Evolutionary conservation across 1,140 invertebrate species (phyloP).

Genomic region (Heliconius himera): DNA sequence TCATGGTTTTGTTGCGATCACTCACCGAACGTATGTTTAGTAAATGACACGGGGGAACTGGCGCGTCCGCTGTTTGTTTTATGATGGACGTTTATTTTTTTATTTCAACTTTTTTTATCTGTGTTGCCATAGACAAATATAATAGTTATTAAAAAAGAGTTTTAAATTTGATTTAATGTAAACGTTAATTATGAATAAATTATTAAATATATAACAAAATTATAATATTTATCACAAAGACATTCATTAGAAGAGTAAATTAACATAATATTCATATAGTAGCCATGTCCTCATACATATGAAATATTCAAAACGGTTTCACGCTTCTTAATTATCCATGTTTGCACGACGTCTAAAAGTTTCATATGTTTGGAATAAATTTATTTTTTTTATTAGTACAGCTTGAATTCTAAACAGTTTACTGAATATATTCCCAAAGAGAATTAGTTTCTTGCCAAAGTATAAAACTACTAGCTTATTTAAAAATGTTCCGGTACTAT

Average conservation of each 20-base stretch:
- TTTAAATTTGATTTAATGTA: neutral
- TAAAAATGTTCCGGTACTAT: slow-evolving; percentile 13
- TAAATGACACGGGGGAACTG: slow-evolving; percentile 60
- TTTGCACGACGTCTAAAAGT: slow-evolving; percentile 70
- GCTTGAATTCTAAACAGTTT: slow-evolving; percentile 47
- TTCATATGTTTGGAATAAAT: slow-evolving; percentile 58
- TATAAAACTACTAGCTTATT: slow-evolving; percentile 20
- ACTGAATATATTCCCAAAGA: slow-evolving; percentile 31
- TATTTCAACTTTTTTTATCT: slow-evolving; percentile 19
- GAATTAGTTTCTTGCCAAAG: slow-evolving; percentile 32
- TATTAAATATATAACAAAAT: slow-evolving; percentile 13
- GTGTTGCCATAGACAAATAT: neutral
- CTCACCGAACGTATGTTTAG: slow-evolving; percentile 57
- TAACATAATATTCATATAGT: slow-evolving; percentile 73
- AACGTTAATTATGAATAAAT: slow-evolving; percentile 7
- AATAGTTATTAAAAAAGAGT: neutral
- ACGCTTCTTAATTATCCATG: slow-evolving; percentile 77
- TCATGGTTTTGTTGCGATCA: slow-evolving; percentile 66
- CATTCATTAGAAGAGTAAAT: slow-evolving; percentile 73
- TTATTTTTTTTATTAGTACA: slow-evolving; percentile 47
- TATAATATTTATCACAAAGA: slow-evolving; percentile 45
- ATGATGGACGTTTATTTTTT: slow-evolving; percentile 41
- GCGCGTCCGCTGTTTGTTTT: slow-evolving; percentile 33
- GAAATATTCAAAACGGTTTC: slow-evolving; percentile 79
- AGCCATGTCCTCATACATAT: slow-evolving; percentile 77